Evolutionary conservation across 2,113 vertebrate genomes (phyloP), one percentile per base, ranked within the genome.

Genomic region (Trogon melanurus): DNA sequence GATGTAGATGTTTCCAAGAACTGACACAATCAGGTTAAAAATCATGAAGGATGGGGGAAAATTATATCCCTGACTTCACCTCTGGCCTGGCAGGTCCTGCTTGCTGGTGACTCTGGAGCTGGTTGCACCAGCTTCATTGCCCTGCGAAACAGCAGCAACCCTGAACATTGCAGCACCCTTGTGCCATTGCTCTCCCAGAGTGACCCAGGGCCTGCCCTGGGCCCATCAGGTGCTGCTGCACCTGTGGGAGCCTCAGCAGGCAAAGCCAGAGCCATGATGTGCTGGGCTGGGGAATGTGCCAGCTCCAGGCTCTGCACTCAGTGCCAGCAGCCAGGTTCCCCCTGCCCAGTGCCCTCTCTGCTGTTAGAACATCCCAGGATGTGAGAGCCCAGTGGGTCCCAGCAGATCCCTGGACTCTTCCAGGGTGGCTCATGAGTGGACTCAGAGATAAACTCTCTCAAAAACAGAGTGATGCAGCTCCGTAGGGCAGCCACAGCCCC

Each of bases 261-360:
- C 54, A 76, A 72, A 91, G 60, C 4, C 27, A 80, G 89, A 57
- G 56, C 16, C 29, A 36, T 0, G 0, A n/a, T 0, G 0, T 23
- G 18, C 71, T 25, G 26, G 53, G 45, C 45, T 54, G 58, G 32
- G 21, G n/a, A 82, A 73, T 1, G 13, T 61, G 51, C 62, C 66
- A 76, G 54, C 62, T 53, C 34, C 27, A 62, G 48, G 53, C 12
- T 81, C 61, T 22, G 13, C 44, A 53, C 51, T 57, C 66, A 51
- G 53, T 1, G 8, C 44, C 27, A 32, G 44, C 20, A 38, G 50
- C 32, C 6, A 2, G 3, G 29, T 71, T 21, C 30, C 16, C 23
- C 11, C 11, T 62, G 13, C 48, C 34, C 27, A 30, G 47, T 10
- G 17, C 25, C 36, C 16, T 41, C 47, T 79, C 47, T 61, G 44